phyloP scores from a whole-genome alignment of 2,797 vertebrate genomes.

The Apogon talboti region DNA sequence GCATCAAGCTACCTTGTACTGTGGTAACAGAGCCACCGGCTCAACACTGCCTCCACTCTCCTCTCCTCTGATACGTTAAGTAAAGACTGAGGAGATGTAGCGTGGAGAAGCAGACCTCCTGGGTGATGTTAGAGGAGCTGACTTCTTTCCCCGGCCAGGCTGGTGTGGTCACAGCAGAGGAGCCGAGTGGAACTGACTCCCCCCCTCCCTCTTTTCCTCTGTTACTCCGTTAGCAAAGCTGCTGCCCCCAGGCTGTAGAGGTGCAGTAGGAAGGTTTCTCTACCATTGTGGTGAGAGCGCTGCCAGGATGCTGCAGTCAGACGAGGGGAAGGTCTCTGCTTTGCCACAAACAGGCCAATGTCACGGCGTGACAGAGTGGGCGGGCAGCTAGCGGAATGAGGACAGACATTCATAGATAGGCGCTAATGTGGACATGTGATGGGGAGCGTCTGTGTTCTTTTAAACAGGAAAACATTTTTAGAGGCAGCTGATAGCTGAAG shows the following conservation, averaged over 20 bases:
- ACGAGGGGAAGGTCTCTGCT: slow-evolving; percentile 55
- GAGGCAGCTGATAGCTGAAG: slow-evolving; percentile 2
- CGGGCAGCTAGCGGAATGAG: slow-evolving; percentile 46
- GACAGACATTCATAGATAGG: slow-evolving; percentile 50
- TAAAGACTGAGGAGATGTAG: slow-evolving; percentile 42
- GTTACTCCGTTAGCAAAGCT: slow-evolving; percentile 61
- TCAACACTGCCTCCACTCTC: slow-evolving; percentile 6
- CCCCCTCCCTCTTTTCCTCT: slow-evolving; percentile 27
- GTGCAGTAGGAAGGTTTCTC: slow-evolving; percentile 67
- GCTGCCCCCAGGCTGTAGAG: slow-evolving; percentile 66
- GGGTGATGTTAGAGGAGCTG: slow-evolving; percentile 69
- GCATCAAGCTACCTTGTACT: slow-evolving; percentile 33
- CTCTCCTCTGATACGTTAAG: slow-evolving; percentile 32
- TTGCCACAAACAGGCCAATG: slow-evolving; percentile 66
- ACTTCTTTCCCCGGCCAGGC: slow-evolving; percentile 50
- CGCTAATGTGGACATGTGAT: too few species aligned
- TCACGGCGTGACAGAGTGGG: slow-evolving; percentile 62
- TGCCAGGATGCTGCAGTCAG: slow-evolving; percentile 70
- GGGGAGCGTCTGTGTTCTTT: slow-evolving; percentile 20
- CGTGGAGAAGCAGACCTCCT: slow-evolving; percentile 48
- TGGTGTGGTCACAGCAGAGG: slow-evolving; percentile 60
- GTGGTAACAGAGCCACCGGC: slow-evolving; percentile 25
- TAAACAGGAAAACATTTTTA: not conserved
- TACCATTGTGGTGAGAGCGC: slow-evolving; percentile 43
- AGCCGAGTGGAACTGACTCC: slow-evolving; percentile 53